phyloP scores from a whole-genome alignment of 1,140 invertebrate species.

The Drosophila kohkoa region DNA sequence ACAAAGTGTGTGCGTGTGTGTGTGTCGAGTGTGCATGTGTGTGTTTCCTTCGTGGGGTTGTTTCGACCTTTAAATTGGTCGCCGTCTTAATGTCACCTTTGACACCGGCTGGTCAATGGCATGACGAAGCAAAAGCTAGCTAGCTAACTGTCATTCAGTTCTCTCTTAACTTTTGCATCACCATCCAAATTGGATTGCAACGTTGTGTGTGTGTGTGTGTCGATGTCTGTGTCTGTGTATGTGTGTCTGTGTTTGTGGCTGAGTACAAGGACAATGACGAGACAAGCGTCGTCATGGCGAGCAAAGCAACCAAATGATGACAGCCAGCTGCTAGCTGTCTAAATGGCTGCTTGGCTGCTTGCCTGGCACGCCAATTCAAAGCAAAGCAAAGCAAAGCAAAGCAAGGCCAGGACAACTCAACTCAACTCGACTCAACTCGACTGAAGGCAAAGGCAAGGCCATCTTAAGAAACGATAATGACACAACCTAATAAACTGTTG shows the following conservation, averaged over 20 bases:
- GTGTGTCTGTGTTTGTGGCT: conserved; percentile 21
- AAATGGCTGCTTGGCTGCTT: neutral
- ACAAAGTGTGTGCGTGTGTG: neutral
- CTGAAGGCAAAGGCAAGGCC: conserved; percentile 26
- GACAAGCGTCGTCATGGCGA: conserved; percentile 57
- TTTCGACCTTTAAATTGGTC: conserved; percentile 21
- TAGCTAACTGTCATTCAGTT: too few species aligned
- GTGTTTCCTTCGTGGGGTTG: conserved; percentile 18
- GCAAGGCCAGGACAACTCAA: too few species aligned
- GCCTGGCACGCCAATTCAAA: too few species aligned
- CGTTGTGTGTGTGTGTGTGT: neutral
- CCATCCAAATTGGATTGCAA: conserved; percentile 37
- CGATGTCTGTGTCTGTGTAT: neutral
- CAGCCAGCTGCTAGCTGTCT: conserved; percentile 42
- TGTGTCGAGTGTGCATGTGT: neutral
- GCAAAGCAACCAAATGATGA: conserved; percentile 44
- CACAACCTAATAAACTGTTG: conserved; percentile 81
- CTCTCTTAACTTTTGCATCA: neutral
- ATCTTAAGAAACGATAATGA: conserved; percentile 78
- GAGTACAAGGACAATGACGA: conserved; percentile 20
- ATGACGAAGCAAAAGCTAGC: conserved; percentile 28
- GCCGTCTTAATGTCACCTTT: conserved; percentile 54
- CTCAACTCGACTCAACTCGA: too few species aligned
- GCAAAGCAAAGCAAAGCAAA: neutral
- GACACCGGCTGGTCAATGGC: conserved; percentile 50